Conservation (phyloP, 2,797 vertebrate species). For the Acomys russatus region DNA sequence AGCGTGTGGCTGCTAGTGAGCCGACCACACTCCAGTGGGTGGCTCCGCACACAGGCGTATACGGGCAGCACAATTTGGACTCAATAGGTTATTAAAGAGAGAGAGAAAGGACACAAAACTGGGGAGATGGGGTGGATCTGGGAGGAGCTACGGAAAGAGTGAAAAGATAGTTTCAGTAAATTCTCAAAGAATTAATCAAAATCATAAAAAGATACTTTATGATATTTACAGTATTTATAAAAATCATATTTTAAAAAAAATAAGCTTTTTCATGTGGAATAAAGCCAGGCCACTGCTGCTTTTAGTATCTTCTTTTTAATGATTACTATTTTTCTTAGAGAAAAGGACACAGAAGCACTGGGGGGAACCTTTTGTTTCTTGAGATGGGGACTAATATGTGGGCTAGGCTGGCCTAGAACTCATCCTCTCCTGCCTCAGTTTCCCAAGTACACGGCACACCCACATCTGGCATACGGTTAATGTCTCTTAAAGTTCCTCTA, state of each 20-base stretch:
- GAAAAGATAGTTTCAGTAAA: not conserved
- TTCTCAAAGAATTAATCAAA: not conserved
- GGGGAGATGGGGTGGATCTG: not conserved
- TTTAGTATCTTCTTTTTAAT: not conserved
- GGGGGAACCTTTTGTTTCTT: not conserved
- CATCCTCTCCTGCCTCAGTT: not conserved
- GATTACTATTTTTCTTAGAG: conserved; percentile 9
- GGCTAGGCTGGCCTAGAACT: not conserved
- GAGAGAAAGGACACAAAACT: not conserved
- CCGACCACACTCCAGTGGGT: too few relatives aligned
- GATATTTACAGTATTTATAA: too few relatives aligned
- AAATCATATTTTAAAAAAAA: not conserved
- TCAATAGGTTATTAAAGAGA: too few relatives aligned
- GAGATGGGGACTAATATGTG: not conserved
- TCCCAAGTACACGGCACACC: not conserved
- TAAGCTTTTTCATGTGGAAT: not conserved
- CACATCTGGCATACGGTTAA: not conserved
- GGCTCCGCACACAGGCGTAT: not conserved
- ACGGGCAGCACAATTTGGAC: not conserved
- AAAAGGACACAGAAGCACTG: conserved; percentile 16
- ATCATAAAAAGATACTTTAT: too few relatives aligned
- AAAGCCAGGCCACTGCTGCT: not conserved
- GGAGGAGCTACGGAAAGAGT: not conserved
- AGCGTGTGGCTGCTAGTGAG: not conserved
- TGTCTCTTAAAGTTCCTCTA: conserved; percentile 38